Conservation (phyloP, 2,797 vertebrate species). For the Pteropus rufus region DNA sequence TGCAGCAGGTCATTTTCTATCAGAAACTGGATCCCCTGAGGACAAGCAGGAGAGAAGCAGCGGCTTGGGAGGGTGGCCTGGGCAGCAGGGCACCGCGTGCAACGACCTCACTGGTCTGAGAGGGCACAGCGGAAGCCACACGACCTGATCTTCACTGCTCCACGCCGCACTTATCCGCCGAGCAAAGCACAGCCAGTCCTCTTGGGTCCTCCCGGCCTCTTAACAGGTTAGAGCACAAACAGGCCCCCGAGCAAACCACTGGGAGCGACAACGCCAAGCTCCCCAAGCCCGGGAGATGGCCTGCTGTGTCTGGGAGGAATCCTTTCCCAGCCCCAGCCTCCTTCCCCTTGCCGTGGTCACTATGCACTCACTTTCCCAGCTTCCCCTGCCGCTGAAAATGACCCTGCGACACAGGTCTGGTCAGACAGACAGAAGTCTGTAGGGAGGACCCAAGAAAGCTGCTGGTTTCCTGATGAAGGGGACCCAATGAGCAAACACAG, state of each 20-base stretch:
- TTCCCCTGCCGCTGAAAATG: background rate
- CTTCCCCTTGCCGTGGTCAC: background rate
- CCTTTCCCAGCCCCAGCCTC: no score
- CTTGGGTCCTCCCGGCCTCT: background rate
- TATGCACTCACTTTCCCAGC: background rate
- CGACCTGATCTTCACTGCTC: background rate
- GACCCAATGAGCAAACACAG: background rate
- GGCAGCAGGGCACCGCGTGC: no score
- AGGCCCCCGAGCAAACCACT: background rate
- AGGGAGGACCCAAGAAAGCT: background rate
- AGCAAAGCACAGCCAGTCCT: background rate
- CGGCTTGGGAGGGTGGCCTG: background rate
- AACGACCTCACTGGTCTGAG: no score
- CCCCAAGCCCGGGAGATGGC: background rate
- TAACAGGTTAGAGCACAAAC: background rate
- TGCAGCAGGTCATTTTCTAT: conserved; percentile 97
- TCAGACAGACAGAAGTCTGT: background rate
- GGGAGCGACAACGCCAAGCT: background rate
- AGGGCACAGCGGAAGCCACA: background rate
- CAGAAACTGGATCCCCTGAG: conserved; percentile 96
- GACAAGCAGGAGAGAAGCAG: conserved; percentile 40
- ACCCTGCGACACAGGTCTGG: background rate
- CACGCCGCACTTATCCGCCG: background rate
- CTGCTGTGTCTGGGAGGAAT: background rate
- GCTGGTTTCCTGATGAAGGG: background rate